Evolutionary conservation across 2,888 invertebrate species (phyloP), one percentile per base, ranked within the genome.

Genomic region (Callimorpha dominula): DNA sequence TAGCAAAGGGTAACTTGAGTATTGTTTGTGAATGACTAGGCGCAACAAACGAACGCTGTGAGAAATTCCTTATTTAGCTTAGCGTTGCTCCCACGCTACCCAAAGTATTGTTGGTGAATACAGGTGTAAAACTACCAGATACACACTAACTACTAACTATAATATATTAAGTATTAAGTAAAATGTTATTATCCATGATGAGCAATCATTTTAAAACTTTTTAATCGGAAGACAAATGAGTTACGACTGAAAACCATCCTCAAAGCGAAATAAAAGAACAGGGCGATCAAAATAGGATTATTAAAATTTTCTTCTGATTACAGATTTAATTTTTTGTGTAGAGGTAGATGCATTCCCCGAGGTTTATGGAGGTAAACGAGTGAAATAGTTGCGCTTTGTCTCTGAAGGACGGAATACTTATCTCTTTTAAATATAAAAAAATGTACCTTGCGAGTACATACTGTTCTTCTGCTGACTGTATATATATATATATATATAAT

Each of bases 221-320:
- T 54, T 4, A 8, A n/a, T 54, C n/a, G n/a, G 57, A 3, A 57
- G 20, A 57, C 43, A 46, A 57, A 57, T 11, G n/a, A 57, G 20
- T 11, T n/a, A 43, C 8, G 15, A 64, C 40, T 54, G 14, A 50
- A 67, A 67, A 52, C 42, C n/a, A 73, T 42, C 42, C n/a, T 69
- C 65, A 65, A 73, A 65, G 43, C 20, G 4, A 20, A 43, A 62
- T 17, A 31, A 66, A 68, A 66, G 20, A 62, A 50, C 75, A 83
- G 78, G 78, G 80, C 78, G 76, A 84, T 85, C 76, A 85, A 91
- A 89, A 85, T 76, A 85, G 87, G 89, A 88, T 89, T 88, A 84
- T 81, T 78, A 82, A 84, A 73, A 86, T 84, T 81, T 81, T 81
- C 77, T 81, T 80, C 70, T 80, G 87, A 87, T 86, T 85, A 86